Percentiles rank a stretch among this genome's conserved stretches.
Conservation (phyloP, 2,113 vertebrate genomes). For the Xenopus borealis region DNA sequence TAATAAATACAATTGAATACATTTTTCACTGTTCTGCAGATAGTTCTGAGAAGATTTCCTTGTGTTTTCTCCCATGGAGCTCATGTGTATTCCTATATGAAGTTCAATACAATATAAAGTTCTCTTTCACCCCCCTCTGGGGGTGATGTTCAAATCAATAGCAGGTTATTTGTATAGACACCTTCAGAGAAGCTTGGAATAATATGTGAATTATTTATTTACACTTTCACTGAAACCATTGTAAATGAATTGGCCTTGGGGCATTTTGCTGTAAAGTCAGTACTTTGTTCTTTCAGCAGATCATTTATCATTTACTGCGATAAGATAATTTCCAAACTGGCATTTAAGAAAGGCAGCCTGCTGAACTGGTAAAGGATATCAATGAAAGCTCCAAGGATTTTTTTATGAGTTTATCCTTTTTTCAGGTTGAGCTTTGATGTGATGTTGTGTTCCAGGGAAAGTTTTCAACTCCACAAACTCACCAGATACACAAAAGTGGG, state of each 20-base stretch:
- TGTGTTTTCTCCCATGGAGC: too few species aligned
- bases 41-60: too few species aligned
- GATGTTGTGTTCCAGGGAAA: constrained; percentile 40
- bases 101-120: too few species aligned
- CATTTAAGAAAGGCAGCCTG: not conserved
- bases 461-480: not conserved
- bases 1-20: too few species aligned
- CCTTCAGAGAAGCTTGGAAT: not conserved
- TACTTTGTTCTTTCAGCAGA: not conserved
- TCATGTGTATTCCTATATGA: too few species aligned
- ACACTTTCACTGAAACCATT: constrained; percentile 30
- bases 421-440: not conserved
- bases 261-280: constrained; percentile 17
- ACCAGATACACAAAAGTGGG: not conserved
- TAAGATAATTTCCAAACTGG: constrained; percentile 1
- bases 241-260: constrained; percentile 23
- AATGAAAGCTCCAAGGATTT: not conserved
- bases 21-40: too few species aligned
- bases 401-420: not conserved
- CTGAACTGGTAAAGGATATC: not conserved
- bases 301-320: constrained; percentile 25
- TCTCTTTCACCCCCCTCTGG: too few species aligned
- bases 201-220: constrained; percentile 36
- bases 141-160: too few species aligned
- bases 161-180: too few species aligned